Evolutionary conservation across 2,797 vertebrate genomes (phyloP).

Genomic region (Mormyrus hasselquistii): DNA sequence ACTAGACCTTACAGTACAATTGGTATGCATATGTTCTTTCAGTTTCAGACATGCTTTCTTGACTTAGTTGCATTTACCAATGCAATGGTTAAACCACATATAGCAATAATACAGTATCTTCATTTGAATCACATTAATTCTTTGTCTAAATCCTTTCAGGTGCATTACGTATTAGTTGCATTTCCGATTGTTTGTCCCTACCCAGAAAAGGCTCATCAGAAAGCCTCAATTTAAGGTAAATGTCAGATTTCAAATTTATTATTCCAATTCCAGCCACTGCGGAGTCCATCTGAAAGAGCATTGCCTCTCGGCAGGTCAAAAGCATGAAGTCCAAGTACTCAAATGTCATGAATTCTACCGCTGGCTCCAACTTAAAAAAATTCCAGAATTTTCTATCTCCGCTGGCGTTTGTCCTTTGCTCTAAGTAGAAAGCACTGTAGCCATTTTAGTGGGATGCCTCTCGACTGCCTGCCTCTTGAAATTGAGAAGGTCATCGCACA

Average conservation of each 20-base stretch:
- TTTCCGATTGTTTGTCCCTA: background rate
- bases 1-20: background rate
- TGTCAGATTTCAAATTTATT: slow-evolving; percentile 1
- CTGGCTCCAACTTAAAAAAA: background rate
- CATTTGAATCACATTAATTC: background rate
- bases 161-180: background rate
- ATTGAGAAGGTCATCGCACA: background rate
- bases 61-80: background rate
- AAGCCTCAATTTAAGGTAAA: background rate
- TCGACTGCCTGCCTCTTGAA: background rate
- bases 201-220: background rate
- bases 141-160: background rate
- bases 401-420: background rate
- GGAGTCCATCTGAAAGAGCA: background rate
- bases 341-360: slow-evolving; percentile 1
- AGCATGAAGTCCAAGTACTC: background rate
- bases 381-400: background rate
- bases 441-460: background rate
- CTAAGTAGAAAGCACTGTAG: background rate
- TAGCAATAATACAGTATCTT: background rate
- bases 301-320: background rate
- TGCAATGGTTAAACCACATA: background rate
- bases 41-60: background rate
- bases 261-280: background rate
- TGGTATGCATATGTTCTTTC: background rate